Evolutionary conservation across 2,113 vertebrate species (phyloP), one percentile per base, ranked within the genome.

Genomic region (Daubentonia madagascariensis): DNA sequence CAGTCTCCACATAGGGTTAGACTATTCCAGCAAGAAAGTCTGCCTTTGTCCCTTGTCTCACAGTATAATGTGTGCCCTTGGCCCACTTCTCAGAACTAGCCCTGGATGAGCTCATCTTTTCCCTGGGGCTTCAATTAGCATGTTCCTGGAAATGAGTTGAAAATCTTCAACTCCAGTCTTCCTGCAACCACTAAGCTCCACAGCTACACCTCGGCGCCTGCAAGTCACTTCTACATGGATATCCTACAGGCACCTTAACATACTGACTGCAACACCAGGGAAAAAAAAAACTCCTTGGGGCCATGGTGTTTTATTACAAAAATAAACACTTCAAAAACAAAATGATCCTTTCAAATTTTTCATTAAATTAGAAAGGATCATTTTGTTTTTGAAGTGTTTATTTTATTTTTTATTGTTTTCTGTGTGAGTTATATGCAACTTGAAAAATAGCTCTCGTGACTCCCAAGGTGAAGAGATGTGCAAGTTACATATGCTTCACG

Each of bases 1-100:
- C 22, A 37, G 45, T 50, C 85, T 65, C 88, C 59, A 93, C 91
- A 70, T 25, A 85, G 91, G 95, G 76, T 75, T 93, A 93, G 91
- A 35, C 88, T 43, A 84, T 67, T 87, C 80, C 84, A 61, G 65
- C 17, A 18, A 93, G 61, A 95, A 89, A 67, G 85, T 45, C 86
- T 43, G 94, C 59, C 93, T 95, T 43, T 67, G 80, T 81, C 45
- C 93, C 80, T 75, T 4, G 37, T 40, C 87, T 78, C 20, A 13
- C 23, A n/a, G 75, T 70, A 32, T 40, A 37, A 57, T 8, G 13
- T 10, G 54, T 63, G 59, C 52, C 81, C 57, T 91, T 50, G 81
- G 85, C 65, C 81, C 45, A 23, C 76, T 68, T 78, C 23, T 68
- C 40, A 57, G 76, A 50, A 8, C 72, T 20, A 40, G 52, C 65